Conservation (phyloP, 1,140 invertebrate genomes). For the Cataglyphis hispanica region DNA sequence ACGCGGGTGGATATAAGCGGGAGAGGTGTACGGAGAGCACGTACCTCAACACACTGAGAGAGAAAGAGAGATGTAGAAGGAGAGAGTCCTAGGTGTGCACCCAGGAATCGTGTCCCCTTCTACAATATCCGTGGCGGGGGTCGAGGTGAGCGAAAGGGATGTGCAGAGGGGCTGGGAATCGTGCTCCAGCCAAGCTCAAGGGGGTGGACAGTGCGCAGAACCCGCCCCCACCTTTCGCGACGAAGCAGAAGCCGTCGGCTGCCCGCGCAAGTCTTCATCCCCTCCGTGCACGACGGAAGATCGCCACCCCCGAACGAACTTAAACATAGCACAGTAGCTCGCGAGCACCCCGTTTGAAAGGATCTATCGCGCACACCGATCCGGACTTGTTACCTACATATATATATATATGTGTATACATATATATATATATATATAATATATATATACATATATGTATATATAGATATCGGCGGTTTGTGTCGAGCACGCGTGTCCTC, state of each 20-base stretch:
- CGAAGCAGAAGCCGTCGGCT: conserved; percentile 79
- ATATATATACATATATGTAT: conserved; percentile 41
- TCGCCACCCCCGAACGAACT: conserved; percentile 81
- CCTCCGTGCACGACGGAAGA: conserved; percentile 75
- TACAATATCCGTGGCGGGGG: conserved; percentile 57
- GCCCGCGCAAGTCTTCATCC: conserved; percentile 82
- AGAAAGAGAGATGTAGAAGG: conserved; percentile 20
- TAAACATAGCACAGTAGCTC: conserved; percentile 86
- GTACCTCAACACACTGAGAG: conserved; percentile 69
- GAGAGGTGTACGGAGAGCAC: conserved; percentile 65
- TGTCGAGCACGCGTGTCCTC: conserved; percentile 66
- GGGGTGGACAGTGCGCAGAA: conserved; percentile 86
- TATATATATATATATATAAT: conserved; percentile 8
- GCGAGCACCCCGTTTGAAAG: conserved; percentile 82
- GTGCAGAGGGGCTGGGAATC: conserved; percentile 80
- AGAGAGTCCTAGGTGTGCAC: conserved; percentile 74
- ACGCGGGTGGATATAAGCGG: conserved; percentile 64
- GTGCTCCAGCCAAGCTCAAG: conserved; percentile 77
- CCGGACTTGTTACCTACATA: conserved; percentile 52
- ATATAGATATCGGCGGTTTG: conserved; percentile 55
- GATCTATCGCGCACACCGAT: conserved; percentile 75
- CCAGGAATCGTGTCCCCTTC: conserved; percentile 75
- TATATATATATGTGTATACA: conserved; percentile 8
- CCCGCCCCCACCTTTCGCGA: conserved; percentile 85
- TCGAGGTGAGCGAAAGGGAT: conserved; percentile 70